Conservation (phyloP, 2,113 vertebrate species). For the Aegithalos caudatus region DNA sequence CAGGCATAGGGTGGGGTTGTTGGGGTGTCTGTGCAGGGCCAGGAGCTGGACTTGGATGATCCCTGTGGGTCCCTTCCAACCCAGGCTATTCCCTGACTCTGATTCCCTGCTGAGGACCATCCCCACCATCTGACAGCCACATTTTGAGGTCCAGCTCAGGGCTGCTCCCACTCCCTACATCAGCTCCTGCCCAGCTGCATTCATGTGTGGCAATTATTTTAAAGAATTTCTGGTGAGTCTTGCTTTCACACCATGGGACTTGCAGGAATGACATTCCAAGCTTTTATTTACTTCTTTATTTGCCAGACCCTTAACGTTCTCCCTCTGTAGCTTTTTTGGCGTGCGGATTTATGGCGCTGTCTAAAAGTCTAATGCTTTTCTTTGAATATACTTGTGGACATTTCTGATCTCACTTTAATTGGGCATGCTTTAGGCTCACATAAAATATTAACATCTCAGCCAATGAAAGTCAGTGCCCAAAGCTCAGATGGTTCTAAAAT, state of each 20-base stretch:
- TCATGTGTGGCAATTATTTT: background rate
- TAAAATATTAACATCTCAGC: constrained; percentile 69
- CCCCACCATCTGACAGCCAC: fast-evolving
- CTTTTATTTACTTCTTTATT: constrained; percentile 53
- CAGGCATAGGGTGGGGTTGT: too few relatives aligned
- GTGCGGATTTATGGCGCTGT: constrained; percentile 9
- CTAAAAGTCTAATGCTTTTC: constrained; percentile 49
- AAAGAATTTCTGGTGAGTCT: background rate
- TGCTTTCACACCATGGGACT: background rate
- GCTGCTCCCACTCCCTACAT: fast-evolving
- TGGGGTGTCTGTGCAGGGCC: background rate
- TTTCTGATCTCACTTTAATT: constrained; percentile 70
- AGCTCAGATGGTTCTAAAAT: constrained; percentile 63
- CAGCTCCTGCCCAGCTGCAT: background rate
- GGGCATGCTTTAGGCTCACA: constrained; percentile 68
- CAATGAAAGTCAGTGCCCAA: constrained; percentile 64
- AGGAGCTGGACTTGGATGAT: background rate
- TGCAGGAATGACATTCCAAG: background rate
- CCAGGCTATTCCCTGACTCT: background rate
- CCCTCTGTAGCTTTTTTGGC: constrained; percentile 43
- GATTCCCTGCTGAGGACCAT: background rate
- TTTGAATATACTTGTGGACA: constrained; percentile 67
- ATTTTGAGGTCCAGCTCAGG: fast-evolving
- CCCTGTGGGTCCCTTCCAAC: too few relatives aligned
- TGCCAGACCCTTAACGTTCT: constrained; percentile 15